Evolutionary conservation across 2,888 invertebrate genomes (phyloP).

Genomic region (Drosophila formosana): DNA sequence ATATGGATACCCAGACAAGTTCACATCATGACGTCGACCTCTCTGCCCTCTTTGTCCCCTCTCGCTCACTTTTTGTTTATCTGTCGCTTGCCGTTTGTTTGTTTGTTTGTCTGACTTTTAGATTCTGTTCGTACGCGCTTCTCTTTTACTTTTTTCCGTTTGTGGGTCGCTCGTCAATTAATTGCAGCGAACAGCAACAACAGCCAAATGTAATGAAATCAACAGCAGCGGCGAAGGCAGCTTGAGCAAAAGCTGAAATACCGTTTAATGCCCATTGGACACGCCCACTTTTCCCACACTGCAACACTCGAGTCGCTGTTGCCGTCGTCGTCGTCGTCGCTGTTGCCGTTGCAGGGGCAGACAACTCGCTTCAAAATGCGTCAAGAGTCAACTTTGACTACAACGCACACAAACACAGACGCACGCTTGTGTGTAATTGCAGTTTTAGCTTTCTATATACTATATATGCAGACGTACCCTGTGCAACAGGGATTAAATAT

Average conservation of each 20-base stretch:
- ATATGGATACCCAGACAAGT: slow-evolving; percentile 71
- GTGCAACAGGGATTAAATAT: slow-evolving; percentile 25
- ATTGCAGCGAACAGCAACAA: slow-evolving; percentile 66
- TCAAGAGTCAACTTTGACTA: slow-evolving; percentile 78
- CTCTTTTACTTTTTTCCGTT: slow-evolving; percentile 41
- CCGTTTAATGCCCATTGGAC: slow-evolving; percentile 76
- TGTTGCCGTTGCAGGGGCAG: slow-evolving; percentile 12
- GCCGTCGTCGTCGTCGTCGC: neutral
- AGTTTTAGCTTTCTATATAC: slow-evolving; percentile 50
- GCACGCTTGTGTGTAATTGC: slow-evolving; percentile 43
- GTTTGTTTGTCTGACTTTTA: slow-evolving; percentile 63
- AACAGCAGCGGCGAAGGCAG: slow-evolving; percentile 60
- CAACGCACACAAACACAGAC: slow-evolving; percentile 32
- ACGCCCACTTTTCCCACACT: slow-evolving; percentile 77
- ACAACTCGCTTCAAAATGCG: slow-evolving; percentile 70
- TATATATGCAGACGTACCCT: slow-evolving; percentile 35
- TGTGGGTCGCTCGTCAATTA: slow-evolving; percentile 70
- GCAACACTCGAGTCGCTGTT: neutral
- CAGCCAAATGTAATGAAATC: slow-evolving; percentile 71
- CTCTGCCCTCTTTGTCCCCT: neutral
- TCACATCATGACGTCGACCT: slow-evolving; percentile 69
- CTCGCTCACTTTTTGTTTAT: slow-evolving; percentile 66
- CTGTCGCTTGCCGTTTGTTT: slow-evolving; percentile 44
- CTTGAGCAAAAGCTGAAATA: slow-evolving; percentile 74
- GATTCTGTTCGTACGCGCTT: slow-evolving; percentile 39